phyloP scores from a whole-genome alignment of 2,888 invertebrate species.

The Lepidocyrtinus sp. region DNA sequence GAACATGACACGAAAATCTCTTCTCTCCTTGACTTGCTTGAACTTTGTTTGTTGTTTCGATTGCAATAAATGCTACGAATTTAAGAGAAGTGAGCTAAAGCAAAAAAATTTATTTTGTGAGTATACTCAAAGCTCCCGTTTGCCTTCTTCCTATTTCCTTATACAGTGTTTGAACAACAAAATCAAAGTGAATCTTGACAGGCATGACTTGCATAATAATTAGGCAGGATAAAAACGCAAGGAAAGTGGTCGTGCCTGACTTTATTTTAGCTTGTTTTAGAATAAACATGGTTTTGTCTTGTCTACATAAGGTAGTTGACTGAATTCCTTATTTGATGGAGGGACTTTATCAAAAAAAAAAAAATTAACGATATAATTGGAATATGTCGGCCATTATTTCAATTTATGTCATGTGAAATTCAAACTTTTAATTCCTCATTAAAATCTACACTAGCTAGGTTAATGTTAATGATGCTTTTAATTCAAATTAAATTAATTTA shows the following conservation, averaged over 20 bases:
- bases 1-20: background rate
- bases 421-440: too few species aligned
- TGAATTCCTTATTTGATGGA: too few species aligned
- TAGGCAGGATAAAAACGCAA: conserved; percentile 28
- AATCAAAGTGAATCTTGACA: conserved; percentile 68
- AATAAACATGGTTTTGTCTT: background rate
- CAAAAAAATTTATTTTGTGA: conserved; percentile 7
- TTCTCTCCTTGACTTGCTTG: background rate
- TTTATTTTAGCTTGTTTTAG: background rate
- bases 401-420: too few species aligned
- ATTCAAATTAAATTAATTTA: too few species aligned
- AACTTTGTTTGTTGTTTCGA: background rate
- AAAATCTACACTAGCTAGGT: too few species aligned
- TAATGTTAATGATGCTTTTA: too few species aligned
- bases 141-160: conserved; percentile 19
- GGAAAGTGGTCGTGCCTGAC: conserved; percentile 37
- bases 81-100: background rate
- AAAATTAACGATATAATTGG: too few species aligned
- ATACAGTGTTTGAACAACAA: conserved; percentile 27
- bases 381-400: too few species aligned
- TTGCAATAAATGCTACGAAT: conserved; percentile 21
- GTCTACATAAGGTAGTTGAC: too few species aligned
- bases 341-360: too few species aligned
- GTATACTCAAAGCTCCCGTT: conserved; percentile 23
- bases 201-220: conserved; percentile 68